Conservation (phyloP, 2,888 invertebrate genomes). For the Watsonalla binaria region DNA sequence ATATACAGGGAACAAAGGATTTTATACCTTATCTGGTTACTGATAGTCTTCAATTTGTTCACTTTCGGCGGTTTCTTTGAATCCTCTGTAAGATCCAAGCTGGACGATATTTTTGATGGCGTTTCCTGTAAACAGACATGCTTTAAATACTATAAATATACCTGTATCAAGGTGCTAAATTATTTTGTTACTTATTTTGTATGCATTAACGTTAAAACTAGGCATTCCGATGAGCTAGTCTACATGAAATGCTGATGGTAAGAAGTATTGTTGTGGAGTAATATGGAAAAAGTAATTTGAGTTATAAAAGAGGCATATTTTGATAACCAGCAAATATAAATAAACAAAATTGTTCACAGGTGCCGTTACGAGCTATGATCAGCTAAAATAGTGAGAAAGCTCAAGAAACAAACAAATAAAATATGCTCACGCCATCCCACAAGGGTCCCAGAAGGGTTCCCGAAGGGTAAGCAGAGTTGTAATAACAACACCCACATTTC, state of each 20-base stretch:
- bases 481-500: too few species aligned
- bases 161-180: not conserved
- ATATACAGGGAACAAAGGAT: not conserved
- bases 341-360: too few species aligned
- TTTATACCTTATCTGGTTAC: slow-evolving; percentile 85
- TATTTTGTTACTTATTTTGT: not conserved
- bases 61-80: slow-evolving; percentile 79
- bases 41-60: slow-evolving; percentile 83
- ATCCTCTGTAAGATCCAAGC: slow-evolving; percentile 76
- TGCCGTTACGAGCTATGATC: too few species aligned
- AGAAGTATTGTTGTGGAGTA: not conserved
- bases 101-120: slow-evolving; percentile 80
- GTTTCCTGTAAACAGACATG: slow-evolving; percentile 65
- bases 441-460: too few species aligned
- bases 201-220: not conserved
- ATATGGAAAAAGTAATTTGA: not conserved
- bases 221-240: slow-evolving; percentile 1
- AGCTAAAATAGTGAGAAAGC: too few species aligned
- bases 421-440: too few species aligned
- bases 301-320: not conserved
- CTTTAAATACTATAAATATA: too few species aligned
- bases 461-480: too few species aligned
- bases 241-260: not conserved
- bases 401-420: too few species aligned
- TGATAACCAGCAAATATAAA: not conserved